These are phyloP conservation scores for Microtus oregoni DNA, from an alignment of 2,113 vertebrate genomes.

Conservation along the genomic window DNA sequence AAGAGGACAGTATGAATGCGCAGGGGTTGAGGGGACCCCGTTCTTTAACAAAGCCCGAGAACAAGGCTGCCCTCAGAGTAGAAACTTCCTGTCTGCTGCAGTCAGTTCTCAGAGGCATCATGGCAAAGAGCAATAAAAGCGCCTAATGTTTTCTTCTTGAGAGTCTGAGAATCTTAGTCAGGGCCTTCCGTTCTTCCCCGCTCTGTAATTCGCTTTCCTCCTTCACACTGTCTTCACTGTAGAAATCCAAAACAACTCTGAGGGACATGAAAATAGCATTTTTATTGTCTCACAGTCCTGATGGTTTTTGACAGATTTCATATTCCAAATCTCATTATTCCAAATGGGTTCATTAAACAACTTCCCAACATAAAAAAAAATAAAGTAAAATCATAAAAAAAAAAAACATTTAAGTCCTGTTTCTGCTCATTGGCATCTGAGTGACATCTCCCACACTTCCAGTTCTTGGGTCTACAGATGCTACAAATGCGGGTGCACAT, in stretches of 20 bases:
- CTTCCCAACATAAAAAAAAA: constrained; percentile 44
- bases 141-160: not conserved
- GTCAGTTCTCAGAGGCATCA: not conserved
- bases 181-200: not conserved
- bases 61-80: not conserved
- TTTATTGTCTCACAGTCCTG: not conserved
- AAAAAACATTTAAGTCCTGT: too few species aligned
- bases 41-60: not conserved
- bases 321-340: constrained; percentile 29
- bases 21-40: not conserved
- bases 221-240: not conserved
- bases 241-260: constrained; percentile 29
- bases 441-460: not conserved
- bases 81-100: not conserved
- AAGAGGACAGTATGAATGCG: not conserved
- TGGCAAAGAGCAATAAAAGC: not conserved
- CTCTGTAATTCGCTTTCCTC: not conserved
- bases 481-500: rapidly evolving
- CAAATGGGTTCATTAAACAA: constrained; percentile 7
- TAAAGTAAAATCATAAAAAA: constrained; percentile 54
- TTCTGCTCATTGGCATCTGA: not conserved
- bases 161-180: not conserved
- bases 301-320: constrained; percentile 11
- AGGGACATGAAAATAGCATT: not conserved
- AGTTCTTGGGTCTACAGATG: not conserved